Percentiles rank a stretch among this genome's conserved stretches.
phyloP scores from a whole-genome alignment of 2,113 vertebrate genomes.

The Entomyzon cyanotis region DNA sequence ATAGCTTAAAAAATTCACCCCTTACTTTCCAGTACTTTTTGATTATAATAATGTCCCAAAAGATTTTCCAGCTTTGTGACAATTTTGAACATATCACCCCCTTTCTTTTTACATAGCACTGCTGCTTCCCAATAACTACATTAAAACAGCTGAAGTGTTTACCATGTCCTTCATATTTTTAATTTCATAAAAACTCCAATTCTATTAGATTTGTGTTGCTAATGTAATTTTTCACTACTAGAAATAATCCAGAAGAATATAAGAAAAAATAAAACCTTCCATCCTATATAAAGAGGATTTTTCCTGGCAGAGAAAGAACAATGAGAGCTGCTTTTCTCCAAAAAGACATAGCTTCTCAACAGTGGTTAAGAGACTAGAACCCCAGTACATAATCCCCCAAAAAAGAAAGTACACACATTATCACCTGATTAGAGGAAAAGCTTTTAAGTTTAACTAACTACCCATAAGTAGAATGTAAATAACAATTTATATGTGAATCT shows the following conservation, averaged over 20 bases:
- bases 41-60: neutral
- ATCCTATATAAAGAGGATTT: neutral
- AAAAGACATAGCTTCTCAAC: neutral
- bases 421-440: neutral
- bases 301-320: neutral
- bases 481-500: neutral
- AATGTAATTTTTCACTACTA: neutral
- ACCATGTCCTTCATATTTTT: neutral
- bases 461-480: neutral
- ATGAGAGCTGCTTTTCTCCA: neutral
- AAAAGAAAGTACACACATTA: neutral
- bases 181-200: neutral
- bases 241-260: neutral
- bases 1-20: neutral
- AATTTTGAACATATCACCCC: neutral
- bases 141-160: neutral
- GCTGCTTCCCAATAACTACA: neutral
- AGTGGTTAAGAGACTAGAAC: neutral
- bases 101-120: neutral
- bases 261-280: neutral
- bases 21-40: neutral
- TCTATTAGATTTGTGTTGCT: neutral
- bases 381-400: neutral
- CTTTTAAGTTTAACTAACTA: neutral
- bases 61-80: neutral